These are phyloP conservation scores for Schizopygopsis pylzovi DNA, from an alignment of 2,797 vertebrate species.

Conservation along the genomic window DNA sequence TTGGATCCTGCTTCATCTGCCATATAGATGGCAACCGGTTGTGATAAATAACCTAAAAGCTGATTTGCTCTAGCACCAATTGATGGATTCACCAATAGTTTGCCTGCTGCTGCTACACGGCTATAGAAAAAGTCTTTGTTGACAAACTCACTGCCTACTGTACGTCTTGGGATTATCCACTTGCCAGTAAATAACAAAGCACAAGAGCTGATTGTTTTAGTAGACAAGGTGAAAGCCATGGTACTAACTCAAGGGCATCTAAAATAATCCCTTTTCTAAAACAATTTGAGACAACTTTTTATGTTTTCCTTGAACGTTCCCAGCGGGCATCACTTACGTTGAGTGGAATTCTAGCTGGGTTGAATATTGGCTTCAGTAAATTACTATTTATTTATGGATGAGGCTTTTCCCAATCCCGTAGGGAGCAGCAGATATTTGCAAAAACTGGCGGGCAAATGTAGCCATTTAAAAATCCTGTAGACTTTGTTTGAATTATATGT, in stretches of 20 bases:
- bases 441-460: slow-evolving; percentile 1
- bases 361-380: slow-evolving; percentile 25
- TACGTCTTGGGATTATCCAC: slow-evolving; percentile 12
- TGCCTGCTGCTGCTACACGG: not conserved
- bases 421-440: not conserved
- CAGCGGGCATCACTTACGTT: slow-evolving; percentile 12
- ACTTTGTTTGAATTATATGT: not conserved
- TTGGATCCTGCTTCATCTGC: not conserved
- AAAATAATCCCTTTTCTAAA: not conserved
- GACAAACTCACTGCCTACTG: not conserved
- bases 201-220: slow-evolving; percentile 5
- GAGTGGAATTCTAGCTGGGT: slow-evolving; percentile 34
- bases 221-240: slow-evolving; percentile 23
- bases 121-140: slow-evolving; percentile 12
- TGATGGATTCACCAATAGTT: slow-evolving; percentile 18
- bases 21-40: not conserved
- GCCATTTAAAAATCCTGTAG: not conserved
- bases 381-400: slow-evolving; percentile 30
- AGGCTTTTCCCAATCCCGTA: slow-evolving; percentile 8
- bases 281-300: not conserved
- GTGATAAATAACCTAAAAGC: slow-evolving; percentile 34
- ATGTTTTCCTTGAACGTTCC: not conserved
- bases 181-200: slow-evolving; percentile 10
- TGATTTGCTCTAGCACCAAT: not conserved
- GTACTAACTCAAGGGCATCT: not conserved